phyloP scores from a whole-genome alignment of 2,113 vertebrate genomes.

The Pterophyllum scalare region DNA sequence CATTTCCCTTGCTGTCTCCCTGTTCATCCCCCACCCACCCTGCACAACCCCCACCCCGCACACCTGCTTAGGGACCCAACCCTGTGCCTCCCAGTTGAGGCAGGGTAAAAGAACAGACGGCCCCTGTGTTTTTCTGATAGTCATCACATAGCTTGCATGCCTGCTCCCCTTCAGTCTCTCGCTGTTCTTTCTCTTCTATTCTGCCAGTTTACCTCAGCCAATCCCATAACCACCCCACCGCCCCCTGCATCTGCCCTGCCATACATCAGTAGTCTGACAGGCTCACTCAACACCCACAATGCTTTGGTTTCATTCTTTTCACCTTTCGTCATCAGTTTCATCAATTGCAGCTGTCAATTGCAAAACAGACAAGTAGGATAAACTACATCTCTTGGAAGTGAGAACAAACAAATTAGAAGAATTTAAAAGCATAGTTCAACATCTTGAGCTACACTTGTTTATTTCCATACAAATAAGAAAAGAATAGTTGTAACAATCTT shows the following conservation, averaged over 20 bases:
- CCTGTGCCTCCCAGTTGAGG: constrained; percentile 58
- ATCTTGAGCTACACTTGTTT: neutral
- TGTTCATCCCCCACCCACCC: neutral
- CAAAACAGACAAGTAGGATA: constrained; percentile 17
- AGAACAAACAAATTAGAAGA: neutral
- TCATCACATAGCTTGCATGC: constrained; percentile 82
- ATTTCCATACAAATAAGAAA: neutral
- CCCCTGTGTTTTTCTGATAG: constrained; percentile 79
- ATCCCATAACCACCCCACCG: constrained; percentile 12
- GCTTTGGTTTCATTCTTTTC: constrained; percentile 51
- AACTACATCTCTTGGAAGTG: constrained; percentile 19
- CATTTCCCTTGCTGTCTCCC: constrained; percentile 17
- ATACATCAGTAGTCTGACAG: constrained; percentile 77
- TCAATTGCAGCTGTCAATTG: constrained; percentile 54
- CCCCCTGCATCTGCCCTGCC: constrained; percentile 67
- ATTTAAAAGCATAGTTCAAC: neutral
- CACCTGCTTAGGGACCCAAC: constrained; percentile 78
- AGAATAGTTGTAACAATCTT: neutral
- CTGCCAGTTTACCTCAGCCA: constrained; percentile 68
- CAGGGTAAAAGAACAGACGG: constrained; percentile 73
- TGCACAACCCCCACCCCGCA: constrained; percentile 51
- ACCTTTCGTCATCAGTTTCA: constrained; percentile 46
- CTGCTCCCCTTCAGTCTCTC: constrained; percentile 58
- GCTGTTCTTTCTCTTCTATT: constrained; percentile 43
- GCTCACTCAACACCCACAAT: constrained; percentile 62